Evolutionary conservation across 1,140 invertebrate genomes (phyloP).

Genomic region (Spodoptera litura): DNA sequence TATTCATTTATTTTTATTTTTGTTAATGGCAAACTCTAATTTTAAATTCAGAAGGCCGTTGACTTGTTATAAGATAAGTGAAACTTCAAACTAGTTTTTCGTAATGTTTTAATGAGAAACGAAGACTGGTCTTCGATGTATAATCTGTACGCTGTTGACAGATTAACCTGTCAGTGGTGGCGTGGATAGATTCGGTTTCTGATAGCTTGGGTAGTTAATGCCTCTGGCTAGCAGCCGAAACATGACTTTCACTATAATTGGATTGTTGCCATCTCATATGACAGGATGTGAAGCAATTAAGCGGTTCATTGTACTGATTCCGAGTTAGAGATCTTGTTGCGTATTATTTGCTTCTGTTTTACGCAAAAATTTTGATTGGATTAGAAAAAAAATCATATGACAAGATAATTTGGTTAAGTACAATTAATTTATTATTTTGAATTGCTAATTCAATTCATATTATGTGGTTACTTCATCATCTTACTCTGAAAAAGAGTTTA

Average conservation of each 20-base stretch:
- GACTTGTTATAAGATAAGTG: not conserved
- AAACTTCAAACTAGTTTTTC: conserved; percentile 12
- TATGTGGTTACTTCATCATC: too few relatives aligned
- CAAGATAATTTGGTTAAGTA: too few relatives aligned
- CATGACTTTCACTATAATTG: conserved; percentile 51
- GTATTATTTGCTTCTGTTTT: too few relatives aligned
- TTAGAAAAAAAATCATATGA: too few relatives aligned
- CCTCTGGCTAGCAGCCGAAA: conserved; percentile 28
- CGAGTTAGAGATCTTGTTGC: not conserved
- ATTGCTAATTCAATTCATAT: too few relatives aligned
- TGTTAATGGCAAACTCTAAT: not conserved
- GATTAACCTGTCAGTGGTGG: conserved; percentile 39
- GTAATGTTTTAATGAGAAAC: conserved; percentile 27
- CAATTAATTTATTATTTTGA: too few relatives aligned
- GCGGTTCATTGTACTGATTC: conserved; percentile 15
- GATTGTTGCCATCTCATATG: conserved; percentile 24
- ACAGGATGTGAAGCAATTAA: conserved; percentile 26
- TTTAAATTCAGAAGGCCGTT: conserved; percentile 5
- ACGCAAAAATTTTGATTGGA: too few relatives aligned
- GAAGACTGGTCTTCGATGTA: conserved; percentile 18
- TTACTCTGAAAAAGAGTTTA: too few relatives aligned
- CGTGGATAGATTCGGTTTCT: conserved; percentile 38
- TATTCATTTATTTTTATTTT: not conserved
- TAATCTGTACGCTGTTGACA: conserved; percentile 41
- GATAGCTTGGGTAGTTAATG: conserved; percentile 26